Base-by-base conservation (phyloP, 2,113 vertebrate species). In the Microcebus griseorufus region DNA sequence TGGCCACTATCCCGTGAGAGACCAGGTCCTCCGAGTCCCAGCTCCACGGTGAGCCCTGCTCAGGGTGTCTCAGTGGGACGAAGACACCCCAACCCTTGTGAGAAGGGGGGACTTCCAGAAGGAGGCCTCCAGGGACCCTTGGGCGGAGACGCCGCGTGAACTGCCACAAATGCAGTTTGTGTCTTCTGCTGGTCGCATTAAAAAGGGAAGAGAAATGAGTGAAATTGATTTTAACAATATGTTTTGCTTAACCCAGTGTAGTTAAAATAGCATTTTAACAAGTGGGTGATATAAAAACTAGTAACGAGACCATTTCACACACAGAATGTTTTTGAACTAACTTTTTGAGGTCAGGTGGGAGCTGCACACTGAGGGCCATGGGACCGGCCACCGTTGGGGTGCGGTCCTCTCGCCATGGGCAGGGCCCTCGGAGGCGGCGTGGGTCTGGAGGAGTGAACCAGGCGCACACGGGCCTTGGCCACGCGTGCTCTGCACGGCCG, bases 401-500 rank as follows among this genome's bases (percentile, higher is more conserved):
- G 45, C 1, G 7, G 7, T 4, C 18, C 9, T 32, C 29, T 22
- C 39, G 3, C 0, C 0, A 17, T 65, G 79, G 67, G 53, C n/a
- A 5, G 5, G 1, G 14, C 2, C 8, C n/a, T 16, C 2, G 4
- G 39, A 9, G 48, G 9, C n/a, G 62, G 81, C 3, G 2, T 9
- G 42, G 64, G 32, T 58, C 23, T n/a, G 6, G 6, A 34, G 34
- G n/a, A 6, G 42, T 42, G 42, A 42, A 42, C 42, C 42, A 6
- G 42, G 5, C 42, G 42, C 42, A 42, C 42, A 42, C 42, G 42
- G 42, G 42, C 5, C 42, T 42, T 42, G 42, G 42, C 42, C 42
- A 42, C 42, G 42, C 42, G 6, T 42, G 42, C 42, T 42, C 42
- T 42, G 42, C 42, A 42, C 42, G 42, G 42, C 42, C 42, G 5